Evolutionary conservation across 1,140 invertebrate genomes (phyloP), one percentile per base, ranked within the genome.

Genomic region (Diploscapter pachys): DNA sequence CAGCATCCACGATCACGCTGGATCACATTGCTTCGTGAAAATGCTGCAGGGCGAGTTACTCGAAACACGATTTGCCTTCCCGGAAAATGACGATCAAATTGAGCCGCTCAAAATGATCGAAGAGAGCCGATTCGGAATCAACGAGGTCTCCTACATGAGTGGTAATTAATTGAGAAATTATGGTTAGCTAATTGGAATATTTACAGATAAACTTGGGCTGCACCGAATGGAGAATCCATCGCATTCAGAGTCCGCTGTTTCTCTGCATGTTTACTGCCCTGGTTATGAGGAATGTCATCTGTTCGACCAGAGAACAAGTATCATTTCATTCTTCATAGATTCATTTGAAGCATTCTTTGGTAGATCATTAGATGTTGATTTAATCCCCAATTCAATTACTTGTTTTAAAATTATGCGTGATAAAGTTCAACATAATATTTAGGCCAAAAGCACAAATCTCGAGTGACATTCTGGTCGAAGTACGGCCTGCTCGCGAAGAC

Each of bases 21-120:
- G 96, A 82, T 91, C 95, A 0, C 95, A 99, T 84, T 99, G 96
- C 85, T 95, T 99, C 82, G 95, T 99, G 92, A 99, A 98, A 88
- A 88, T 88, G 11, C 81, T 91, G 31, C 82, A 89, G 61, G 91
- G 90, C 8, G 75, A 80, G 4, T 81, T 91, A 5, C 81, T 85
- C 48, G 89, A 93, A 88, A 89, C 91, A 3, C 86, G 90, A 66
- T 94, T 90, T 83, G 89, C 88, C 3, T 93, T 92, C 92, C 93
- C 93, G 5, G 63, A 63, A 11, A 9, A 63, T 4, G 59, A 71
- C 3, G 52, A 80, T n/a, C 71, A 68, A 57, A 71, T 77, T 54
- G 70, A 13, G 4, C 83, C 83, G 2, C 52, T 83, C 73, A 85
- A 89, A 57, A 68, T 79, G 48, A 64, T 74, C 50, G 68, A 61